Evolutionary conservation across 2,797 vertebrate species (phyloP).

Genomic region (Alouatta caraya): DNA sequence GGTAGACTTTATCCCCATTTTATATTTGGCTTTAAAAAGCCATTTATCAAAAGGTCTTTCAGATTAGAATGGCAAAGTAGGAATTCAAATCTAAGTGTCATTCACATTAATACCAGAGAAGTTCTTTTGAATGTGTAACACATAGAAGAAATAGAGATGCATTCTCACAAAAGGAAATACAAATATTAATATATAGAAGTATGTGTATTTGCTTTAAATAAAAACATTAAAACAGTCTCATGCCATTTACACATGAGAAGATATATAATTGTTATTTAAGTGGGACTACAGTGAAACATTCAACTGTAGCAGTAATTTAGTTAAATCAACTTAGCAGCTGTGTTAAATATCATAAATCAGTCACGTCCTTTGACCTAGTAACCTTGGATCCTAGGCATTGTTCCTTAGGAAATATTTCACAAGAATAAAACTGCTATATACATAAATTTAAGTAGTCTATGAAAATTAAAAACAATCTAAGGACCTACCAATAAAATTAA

Average conservation of each 20-base stretch:
- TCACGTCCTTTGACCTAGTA: not conserved
- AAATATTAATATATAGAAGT: not conserved
- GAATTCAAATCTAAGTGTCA: not conserved
- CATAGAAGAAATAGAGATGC: not conserved
- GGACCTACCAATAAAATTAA: not conserved
- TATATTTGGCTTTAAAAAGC: not conserved
- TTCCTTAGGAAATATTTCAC: not conserved
- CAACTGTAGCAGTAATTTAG: not conserved
- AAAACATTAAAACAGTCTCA: not conserved
- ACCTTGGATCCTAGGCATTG: not conserved
- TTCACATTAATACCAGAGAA: not conserved
- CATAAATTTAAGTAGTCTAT: not conserved
- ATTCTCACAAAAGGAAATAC: not conserved
- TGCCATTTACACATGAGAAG: not conserved
- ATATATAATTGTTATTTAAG: not conserved
- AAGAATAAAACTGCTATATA: not conserved
- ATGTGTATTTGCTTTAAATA: not conserved
- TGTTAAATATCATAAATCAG: not conserved
- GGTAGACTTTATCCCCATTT: not conserved
- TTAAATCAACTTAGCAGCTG: not conserved
- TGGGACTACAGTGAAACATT: not conserved
- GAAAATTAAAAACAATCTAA: not conserved
- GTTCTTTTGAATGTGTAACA: not conserved
- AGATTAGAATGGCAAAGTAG: not conserved
- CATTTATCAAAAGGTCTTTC: not conserved